Evolutionary conservation across 2,113 vertebrate genomes (phyloP).

Genomic region (Nothocercus nigrocapillus): DNA sequence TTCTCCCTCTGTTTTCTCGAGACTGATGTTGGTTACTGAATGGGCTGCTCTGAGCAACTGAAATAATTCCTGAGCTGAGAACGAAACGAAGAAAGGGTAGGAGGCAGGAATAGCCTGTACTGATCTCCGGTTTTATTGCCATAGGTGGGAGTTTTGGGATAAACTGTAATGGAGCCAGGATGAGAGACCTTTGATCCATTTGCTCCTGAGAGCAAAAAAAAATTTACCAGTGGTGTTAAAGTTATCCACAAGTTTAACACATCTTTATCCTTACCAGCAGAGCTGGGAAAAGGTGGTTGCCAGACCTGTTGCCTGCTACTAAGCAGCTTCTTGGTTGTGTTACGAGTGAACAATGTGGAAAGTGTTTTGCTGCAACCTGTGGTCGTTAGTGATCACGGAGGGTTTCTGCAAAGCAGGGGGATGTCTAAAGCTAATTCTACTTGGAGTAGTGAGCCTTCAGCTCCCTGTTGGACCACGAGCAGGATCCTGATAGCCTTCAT

Average conservation of each 20-base stretch:
- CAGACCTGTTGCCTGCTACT: background rate
- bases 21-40: background rate
- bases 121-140: background rate
- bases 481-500: background rate
- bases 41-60: background rate
- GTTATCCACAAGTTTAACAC: background rate
- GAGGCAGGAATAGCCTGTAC: background rate
- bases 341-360: background rate
- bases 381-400: background rate
- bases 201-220: background rate
- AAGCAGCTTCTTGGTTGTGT: background rate
- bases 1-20: background rate
- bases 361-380: background rate
- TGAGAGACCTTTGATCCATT: background rate
- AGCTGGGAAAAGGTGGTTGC: background rate
- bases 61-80: background rate
- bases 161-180: background rate
- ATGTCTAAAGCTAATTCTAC: background rate
- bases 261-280: background rate
- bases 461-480: background rate
- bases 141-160: background rate
- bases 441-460: background rate
- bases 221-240: background rate
- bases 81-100: background rate
- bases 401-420: background rate